A percentile compares a stretch with the other conserved stretches of the same genome.
Evolutionary conservation across 2,888 invertebrate species (phyloP).

Genomic region (Charanyca ferruginea): DNA sequence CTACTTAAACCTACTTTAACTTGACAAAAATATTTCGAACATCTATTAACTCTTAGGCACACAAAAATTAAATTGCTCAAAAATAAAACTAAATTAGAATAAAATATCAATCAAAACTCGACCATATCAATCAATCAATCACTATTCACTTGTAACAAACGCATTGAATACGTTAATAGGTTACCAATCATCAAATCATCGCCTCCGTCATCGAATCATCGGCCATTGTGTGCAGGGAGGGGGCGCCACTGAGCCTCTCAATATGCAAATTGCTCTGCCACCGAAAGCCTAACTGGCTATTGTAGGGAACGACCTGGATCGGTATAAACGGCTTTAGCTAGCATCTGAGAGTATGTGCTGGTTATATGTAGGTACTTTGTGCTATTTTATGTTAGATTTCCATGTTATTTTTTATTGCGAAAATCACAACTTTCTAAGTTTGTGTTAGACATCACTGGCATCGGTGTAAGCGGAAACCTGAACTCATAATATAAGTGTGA

Average conservation of each 20-base stretch:
- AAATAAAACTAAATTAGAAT: constrained; percentile 13
- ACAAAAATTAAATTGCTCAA: not conserved
- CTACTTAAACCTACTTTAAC: not conserved
- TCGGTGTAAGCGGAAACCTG: too few species aligned
- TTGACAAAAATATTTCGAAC: not conserved
- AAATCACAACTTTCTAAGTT: too few species aligned
- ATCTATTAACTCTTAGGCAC: too few species aligned
- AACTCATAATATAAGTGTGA: too few species aligned
- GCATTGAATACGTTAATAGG: constrained; percentile 64
- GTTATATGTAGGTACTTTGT: constrained; percentile 20
- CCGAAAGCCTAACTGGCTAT: constrained; percentile 77
- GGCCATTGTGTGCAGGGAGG: constrained; percentile 67
- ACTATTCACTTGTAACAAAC: constrained; percentile 57
- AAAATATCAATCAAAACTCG: constrained; percentile 17
- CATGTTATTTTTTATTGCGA: not conserved
- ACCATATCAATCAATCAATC: constrained; percentile 55
- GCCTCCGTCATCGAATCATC: constrained; percentile 69
- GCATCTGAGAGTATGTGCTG: constrained; percentile 46
- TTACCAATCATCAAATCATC: constrained; percentile 75
- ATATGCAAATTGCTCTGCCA: constrained; percentile 81
- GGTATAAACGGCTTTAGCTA: constrained; percentile 69
- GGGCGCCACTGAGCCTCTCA: constrained; percentile 74
- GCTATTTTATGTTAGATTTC: not conserved
- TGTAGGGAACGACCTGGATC: constrained; percentile 73
- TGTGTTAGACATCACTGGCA: too few species aligned